phyloP scores from a whole-genome alignment of 2,113 vertebrate species.

The Notothenia rossii region DNA sequence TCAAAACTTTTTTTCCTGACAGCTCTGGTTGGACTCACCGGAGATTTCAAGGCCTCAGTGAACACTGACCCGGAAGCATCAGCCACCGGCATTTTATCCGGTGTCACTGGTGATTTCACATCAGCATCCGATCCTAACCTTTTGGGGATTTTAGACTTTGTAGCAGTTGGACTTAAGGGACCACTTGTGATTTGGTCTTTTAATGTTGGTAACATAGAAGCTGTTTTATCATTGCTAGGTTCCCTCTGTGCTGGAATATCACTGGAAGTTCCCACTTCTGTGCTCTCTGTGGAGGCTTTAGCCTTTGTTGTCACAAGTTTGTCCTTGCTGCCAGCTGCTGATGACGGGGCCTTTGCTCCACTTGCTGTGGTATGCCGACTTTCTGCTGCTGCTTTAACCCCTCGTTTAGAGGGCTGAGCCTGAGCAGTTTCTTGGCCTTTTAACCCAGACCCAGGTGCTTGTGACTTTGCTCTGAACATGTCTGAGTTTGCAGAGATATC shows the following conservation, averaged over 20 bases:
- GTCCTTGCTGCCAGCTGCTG: slow-evolving; percentile 58
- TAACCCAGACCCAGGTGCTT: slow-evolving; percentile 5
- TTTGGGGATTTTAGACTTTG: slow-evolving; percentile 81
- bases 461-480: slow-evolving; percentile 70
- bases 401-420: slow-evolving; percentile 28
- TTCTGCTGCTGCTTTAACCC: slow-evolving; percentile 52
- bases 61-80: slow-evolving; percentile 18
- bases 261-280: slow-evolving; percentile 43
- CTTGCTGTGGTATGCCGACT: slow-evolving; percentile 30
- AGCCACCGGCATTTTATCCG: slow-evolving; percentile 51
- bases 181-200: slow-evolving; percentile 60
- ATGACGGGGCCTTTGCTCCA: slow-evolving; percentile 55
- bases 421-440: slow-evolving; percentile 36
- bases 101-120: slow-evolving; percentile 62
- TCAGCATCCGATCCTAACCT: slow-evolving; percentile 65
- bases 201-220: slow-evolving; percentile 49
- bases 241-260: slow-evolving; percentile 43
- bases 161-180: slow-evolving; percentile 18
- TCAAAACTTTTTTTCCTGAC: slow-evolving; percentile 59
- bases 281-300: slow-evolving; percentile 56
- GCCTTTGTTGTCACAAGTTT: slow-evolving; percentile 64
- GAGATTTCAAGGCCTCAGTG: slow-evolving; percentile 59
- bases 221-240: slow-evolving; percentile 48
- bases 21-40: slow-evolving; percentile 12
- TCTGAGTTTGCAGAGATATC: slow-evolving; percentile 43